Evolutionary conservation across 2,797 vertebrate genomes (phyloP), one percentile per base, ranked within the genome.

Genomic region (Paratrypauchen microcephalus): DNA sequence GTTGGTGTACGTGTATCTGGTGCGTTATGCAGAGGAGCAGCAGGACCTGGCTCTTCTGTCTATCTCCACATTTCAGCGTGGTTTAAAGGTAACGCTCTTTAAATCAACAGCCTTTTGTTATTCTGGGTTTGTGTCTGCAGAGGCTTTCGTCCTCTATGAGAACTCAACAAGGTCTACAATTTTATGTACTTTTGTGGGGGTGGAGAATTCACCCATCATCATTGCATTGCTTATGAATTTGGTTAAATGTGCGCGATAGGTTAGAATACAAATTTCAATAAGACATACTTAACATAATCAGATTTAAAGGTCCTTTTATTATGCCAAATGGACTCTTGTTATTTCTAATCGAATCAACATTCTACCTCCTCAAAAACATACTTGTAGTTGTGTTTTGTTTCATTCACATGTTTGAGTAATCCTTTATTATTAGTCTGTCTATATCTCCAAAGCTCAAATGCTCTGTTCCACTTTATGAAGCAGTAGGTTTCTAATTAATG

Each of bases 41-140:
- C 97, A 99, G 87, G 97, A 99, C 79, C 87, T 99, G 58, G 97
- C 97, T 59, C 85, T 99, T 67, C 95, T 99, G 54, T 99, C 97
- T 72, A 99, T 99, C 80, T 98, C 97, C 70, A 99, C 97, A 9
- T 99, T 99, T 84, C 97, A 99, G 85, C 90, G 97, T 24, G 97
- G 97, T 60, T 86, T 99, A 61, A 97, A 97, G 96, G 96, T 97
- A 78, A 69, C 6, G 13, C 56, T 66, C 24, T n/a, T 68, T 4
- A 50, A 12, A 13, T 45, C 12, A 41, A 13, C 50, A 1, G 18
- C 13, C 8, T 52, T 66, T 64, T 48, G 15, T 64, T 47, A 30
- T 52, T 45, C 2, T 58, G 5, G 2, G 18, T 30, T 32, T 68
- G 56, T 54, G 1, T n/a, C 41, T 7, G 15, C 13, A 13, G n/a